phyloP scores from a whole-genome alignment of 2,113 vertebrate species.

The Cyprinus carpio region DNA sequence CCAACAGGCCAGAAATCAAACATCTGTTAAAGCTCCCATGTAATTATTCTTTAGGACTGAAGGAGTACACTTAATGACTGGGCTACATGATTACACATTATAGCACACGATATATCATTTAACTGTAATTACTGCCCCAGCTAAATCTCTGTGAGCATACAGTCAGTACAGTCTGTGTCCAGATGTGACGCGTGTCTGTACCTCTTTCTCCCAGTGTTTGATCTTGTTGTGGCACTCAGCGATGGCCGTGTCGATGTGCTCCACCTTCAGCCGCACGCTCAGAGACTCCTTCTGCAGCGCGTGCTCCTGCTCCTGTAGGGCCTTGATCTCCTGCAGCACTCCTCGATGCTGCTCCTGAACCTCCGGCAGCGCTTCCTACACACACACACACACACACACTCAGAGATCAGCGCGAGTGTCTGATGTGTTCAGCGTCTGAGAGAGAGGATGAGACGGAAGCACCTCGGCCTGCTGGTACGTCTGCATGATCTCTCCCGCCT shows the following conservation, averaged over 20 bases:
- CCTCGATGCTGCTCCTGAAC: slow-evolving; percentile 80
- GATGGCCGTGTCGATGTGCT: slow-evolving; percentile 85
- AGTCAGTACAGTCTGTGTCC: too few species aligned
- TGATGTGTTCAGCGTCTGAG: too few species aligned
- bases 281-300: slow-evolving; percentile 87
- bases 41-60: too few species aligned
- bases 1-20: too few species aligned
- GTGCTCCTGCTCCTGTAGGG: slow-evolving; percentile 83
- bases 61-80: too few species aligned
- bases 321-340: slow-evolving; percentile 82
- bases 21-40: too few species aligned
- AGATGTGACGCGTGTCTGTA: slow-evolving; percentile 50
- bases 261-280: slow-evolving; percentile 85
- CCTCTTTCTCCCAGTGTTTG: slow-evolving; percentile 95
- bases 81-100: too few species aligned
- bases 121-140: too few species aligned
- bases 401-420: not conserved
- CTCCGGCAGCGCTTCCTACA: slow-evolving; percentile 80
- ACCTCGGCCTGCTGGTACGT: slow-evolving; percentile 84
- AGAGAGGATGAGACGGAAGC: not conserved
- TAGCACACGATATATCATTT: too few species aligned
- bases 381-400: not conserved
- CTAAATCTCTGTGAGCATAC: too few species aligned
- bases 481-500: slow-evolving; percentile 82
- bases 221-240: slow-evolving; percentile 85